phyloP scores from a whole-genome alignment of 2,888 invertebrate genomes.

The Allophyes oxyacanthae region DNA sequence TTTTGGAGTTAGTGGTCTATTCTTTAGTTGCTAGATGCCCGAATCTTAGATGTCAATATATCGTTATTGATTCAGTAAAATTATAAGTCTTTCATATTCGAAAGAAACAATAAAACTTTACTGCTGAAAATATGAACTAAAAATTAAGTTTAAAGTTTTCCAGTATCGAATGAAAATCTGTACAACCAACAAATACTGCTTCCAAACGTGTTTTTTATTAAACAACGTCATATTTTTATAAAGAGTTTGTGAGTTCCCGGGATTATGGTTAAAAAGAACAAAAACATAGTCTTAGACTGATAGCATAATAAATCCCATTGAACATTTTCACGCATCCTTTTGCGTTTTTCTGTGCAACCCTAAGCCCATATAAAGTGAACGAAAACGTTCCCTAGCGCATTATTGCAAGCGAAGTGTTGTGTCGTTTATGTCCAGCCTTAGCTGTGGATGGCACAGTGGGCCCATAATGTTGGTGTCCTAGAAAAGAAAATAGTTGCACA shows the following conservation, averaged over 20 bases:
- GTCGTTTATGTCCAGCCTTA: constrained; percentile 9
- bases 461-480: constrained; percentile 4
- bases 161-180: too few relatives aligned
- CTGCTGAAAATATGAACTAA: too few relatives aligned
- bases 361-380: constrained; percentile 19
- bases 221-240: too few relatives aligned
- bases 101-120: too few relatives aligned
- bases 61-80: too few relatives aligned
- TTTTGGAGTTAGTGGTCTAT: background rate
- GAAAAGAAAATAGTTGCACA: constrained; percentile 12
- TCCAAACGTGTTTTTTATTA: too few relatives aligned
- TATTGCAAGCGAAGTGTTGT: constrained; percentile 17
- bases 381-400: constrained; percentile 14
- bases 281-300: constrained; percentile 3
- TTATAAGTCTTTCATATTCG: too few relatives aligned
- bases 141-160: too few relatives aligned
- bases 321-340: constrained; percentile 3
- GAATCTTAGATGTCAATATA: too few relatives aligned
- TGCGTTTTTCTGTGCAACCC: constrained; percentile 18
- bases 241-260: background rate
- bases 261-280: background rate
- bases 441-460: constrained; percentile 4
- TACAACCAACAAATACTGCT: too few relatives aligned
- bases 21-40: too few relatives aligned
- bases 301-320: background rate